Evolutionary conservation across 1,140 invertebrate species (phyloP).

Genomic region (Orussus abietinus): DNA sequence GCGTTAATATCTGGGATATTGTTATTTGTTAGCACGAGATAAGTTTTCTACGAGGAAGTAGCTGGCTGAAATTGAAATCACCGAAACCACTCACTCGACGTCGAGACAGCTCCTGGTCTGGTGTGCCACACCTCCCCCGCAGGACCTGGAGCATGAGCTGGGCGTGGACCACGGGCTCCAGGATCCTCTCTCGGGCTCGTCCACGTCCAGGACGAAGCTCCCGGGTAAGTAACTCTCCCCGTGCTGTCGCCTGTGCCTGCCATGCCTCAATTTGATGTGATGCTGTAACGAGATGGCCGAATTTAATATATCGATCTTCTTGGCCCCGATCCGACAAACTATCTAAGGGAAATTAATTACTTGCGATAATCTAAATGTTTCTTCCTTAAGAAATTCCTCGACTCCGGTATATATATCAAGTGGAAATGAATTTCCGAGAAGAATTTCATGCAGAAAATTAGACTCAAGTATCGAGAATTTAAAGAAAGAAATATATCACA

Average conservation of each 20-base stretch:
- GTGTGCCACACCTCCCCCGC: slow-evolving; percentile 82
- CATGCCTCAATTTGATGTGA: slow-evolving; percentile 51
- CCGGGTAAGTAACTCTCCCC: slow-evolving; percentile 66
- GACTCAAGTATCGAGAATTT: too few species aligned
- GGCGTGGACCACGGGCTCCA: slow-evolving; percentile 77
- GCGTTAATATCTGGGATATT: background rate
- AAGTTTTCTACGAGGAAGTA: background rate
- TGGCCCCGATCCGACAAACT: too few species aligned
- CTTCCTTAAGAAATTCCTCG: too few species aligned
- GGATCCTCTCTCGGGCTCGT: slow-evolving; percentile 58
- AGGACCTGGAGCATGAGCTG: slow-evolving; percentile 77
- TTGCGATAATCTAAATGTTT: too few species aligned
- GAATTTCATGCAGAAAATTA: too few species aligned
- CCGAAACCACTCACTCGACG: slow-evolving; percentile 61
- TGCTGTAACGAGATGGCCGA: slow-evolving; percentile 38
- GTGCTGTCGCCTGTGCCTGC: slow-evolving; percentile 68
- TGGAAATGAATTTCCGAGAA: too few species aligned
- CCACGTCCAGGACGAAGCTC: slow-evolving; percentile 64
- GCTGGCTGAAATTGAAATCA: too few species aligned
- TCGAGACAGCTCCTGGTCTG: slow-evolving; percentile 69
- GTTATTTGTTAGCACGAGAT: background rate
- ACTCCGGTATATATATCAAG: too few species aligned
- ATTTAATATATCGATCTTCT: too few species aligned
- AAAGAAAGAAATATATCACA: too few species aligned
- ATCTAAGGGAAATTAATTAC: too few species aligned